Base-by-base conservation (phyloP, 92 coral and sea anemone species). In the Porites evermanni region DNA sequence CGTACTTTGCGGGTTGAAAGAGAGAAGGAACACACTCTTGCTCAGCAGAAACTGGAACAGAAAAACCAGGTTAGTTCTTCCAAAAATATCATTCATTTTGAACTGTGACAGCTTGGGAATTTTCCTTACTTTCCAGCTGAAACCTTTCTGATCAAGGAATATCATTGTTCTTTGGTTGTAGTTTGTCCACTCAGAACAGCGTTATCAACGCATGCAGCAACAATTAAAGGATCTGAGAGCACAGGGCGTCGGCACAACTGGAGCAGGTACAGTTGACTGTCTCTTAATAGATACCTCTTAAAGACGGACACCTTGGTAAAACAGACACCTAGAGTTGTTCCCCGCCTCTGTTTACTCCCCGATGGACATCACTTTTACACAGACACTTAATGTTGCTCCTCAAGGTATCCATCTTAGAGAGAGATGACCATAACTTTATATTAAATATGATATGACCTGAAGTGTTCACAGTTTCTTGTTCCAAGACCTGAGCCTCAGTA, bases 241-340 rank as follows among this genome's bases (percentile, higher is more conserved):
- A 12, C 99, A 97, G 75, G 99, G 98, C 44, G 92, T 93, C 12
- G 99, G 99, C 61, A 97, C 99, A 1, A 97, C 98, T 75, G 99
- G 99, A 4, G 95, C 96, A 86, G 98, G 98, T 96, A 74, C 7
- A 38, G 67, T 85, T 6, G 18, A 80, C 9, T 54, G 1, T 2
- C 60, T 10, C 60, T 54, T 54, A 54, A 54, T 13, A 2, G 14
- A 54, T 10, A 38, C 38, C 38, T 32, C 0, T 32, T 3, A 3
- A 32, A 32, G 38, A 32, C 38, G 38, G 38, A 32, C 38, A 32
- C 38, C 38, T 32, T 3, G 38, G 38, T 32, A 32, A 32, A 32
- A 32, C 38, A 32, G 2, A 38, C 0, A 38, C 6, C 0, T 38
- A 38, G 47, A 38, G 47, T 0, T 38, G 47, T 38, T 29, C 32